Conservation (phyloP, 2,113 vertebrate species). For the Picathartes gymnocephalus region DNA sequence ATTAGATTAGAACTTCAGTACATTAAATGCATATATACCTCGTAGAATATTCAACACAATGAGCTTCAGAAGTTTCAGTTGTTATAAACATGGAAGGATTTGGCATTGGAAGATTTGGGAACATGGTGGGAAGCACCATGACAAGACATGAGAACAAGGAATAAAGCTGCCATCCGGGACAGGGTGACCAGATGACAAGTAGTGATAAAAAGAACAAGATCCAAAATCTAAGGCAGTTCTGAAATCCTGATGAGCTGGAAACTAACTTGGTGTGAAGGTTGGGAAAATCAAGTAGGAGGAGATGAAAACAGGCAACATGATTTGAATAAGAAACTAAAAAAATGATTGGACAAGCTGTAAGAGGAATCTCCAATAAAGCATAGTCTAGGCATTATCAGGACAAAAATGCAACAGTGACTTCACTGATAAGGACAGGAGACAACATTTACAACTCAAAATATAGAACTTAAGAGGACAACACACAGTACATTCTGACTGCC, state of each 20-base stretch:
- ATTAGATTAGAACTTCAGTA: slow-evolving; percentile 50
- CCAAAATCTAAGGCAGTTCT: not conserved
- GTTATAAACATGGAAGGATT: slow-evolving; percentile 9
- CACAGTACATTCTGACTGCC: not conserved
- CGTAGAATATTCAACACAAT: slow-evolving; percentile 1
- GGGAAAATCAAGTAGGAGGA: not conserved
- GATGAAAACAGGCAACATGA: not conserved
- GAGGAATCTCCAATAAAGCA: not conserved
- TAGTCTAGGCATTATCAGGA: not conserved
- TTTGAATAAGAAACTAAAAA: not conserved
- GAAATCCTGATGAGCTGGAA: not conserved
- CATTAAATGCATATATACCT: slow-evolving; percentile 6
- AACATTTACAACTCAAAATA: not conserved
- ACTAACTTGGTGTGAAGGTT: not conserved
- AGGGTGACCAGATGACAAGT: not conserved
- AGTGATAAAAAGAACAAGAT: not conserved
- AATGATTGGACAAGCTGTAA: not conserved
- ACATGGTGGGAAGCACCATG: not conserved
- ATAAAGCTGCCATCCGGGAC: not conserved
- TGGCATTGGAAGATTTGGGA: not conserved
- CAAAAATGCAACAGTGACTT: not conserved
- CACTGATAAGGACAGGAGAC: not conserved
- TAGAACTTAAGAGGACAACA: not conserved
- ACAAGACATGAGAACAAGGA: not conserved
- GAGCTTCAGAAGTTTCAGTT: not conserved